Evolutionary conservation across 2,888 invertebrate genomes (phyloP).

Genomic region (Odontothrips loti): DNA sequence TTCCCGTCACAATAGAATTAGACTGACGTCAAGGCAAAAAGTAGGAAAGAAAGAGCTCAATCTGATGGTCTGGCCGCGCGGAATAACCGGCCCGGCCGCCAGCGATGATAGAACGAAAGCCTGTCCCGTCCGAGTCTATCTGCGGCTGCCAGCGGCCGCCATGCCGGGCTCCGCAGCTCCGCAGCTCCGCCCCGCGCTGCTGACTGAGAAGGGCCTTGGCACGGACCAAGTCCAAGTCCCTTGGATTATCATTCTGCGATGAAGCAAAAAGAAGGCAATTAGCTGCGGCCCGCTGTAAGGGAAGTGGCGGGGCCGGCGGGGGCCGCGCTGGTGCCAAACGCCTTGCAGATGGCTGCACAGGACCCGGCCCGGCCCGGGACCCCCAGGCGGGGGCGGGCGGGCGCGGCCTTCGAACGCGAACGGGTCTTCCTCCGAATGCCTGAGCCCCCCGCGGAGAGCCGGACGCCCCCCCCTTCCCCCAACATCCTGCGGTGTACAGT

Average conservation of each 20-base stretch:
- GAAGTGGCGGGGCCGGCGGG: too few relatives aligned
- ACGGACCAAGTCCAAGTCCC: not conserved
- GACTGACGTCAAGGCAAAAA: conserved; percentile 13
- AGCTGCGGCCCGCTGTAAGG: not conserved
- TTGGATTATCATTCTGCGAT: not conserved
- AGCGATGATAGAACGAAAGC: not conserved
- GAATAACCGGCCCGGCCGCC: not conserved
- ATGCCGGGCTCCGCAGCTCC: not conserved
- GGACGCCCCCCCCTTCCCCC: too few relatives aligned
- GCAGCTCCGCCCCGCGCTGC: not conserved
- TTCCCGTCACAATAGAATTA: conserved; percentile 10
- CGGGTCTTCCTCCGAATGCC: too few relatives aligned
- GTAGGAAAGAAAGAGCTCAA: conserved; percentile 3
- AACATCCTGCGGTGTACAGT: too few relatives aligned
- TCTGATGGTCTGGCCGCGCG: not conserved
- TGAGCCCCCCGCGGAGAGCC: too few relatives aligned
- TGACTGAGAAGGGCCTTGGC: not conserved
- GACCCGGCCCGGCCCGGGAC: too few relatives aligned
- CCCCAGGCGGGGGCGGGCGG: too few relatives aligned
- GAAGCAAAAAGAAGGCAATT: not conserved
- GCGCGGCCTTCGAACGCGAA: too few relatives aligned
- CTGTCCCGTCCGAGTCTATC: not conserved
- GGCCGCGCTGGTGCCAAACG: too few relatives aligned
- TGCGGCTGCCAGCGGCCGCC: too few relatives aligned
- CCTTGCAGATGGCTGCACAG: too few relatives aligned